phyloP scores from a whole-genome alignment of 2,797 vertebrate genomes.

The Protonibea diacanthus region DNA sequence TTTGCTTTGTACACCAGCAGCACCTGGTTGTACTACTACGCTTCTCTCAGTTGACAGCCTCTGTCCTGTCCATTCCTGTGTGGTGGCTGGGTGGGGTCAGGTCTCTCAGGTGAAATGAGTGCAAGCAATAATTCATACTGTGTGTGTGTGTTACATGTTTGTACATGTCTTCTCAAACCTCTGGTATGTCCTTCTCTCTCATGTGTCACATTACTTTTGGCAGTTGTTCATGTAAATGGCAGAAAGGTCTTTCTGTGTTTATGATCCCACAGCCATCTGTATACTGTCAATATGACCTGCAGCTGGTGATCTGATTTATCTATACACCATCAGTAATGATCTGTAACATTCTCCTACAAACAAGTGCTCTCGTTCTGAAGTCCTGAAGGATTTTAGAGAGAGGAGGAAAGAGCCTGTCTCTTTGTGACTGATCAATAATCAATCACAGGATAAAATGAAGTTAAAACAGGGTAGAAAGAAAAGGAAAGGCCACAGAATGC shows the following conservation, averaged over 20 bases:
- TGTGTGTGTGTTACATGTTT: slow-evolving; percentile 27
- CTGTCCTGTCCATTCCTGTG: slow-evolving; percentile 5
- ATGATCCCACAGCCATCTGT: slow-evolving; percentile 27
- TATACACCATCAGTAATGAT: not conserved
- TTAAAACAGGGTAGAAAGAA: not conserved
- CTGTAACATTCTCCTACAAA: slow-evolving; percentile 33
- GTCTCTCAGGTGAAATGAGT: slow-evolving; percentile 37
- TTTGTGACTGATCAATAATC: slow-evolving; percentile 29
- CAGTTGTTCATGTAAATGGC: slow-evolving; percentile 4
- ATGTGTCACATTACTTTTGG: slow-evolving; percentile 23
- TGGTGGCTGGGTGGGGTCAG: slow-evolving; percentile 20
- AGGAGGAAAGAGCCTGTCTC: not conserved
- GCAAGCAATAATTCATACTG: not conserved
- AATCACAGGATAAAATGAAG: slow-evolving; percentile 14
- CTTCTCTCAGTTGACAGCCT: slow-evolving; percentile 1
- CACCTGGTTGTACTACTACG: slow-evolving; percentile 26
- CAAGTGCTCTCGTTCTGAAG: not conserved
- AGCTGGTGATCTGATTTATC: slow-evolving; percentile 8
- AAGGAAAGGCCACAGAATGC: not conserved
- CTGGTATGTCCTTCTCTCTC: slow-evolving; percentile 28
- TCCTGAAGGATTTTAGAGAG: not conserved
- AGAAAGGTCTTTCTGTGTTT: slow-evolving; percentile 17
- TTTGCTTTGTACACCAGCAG: slow-evolving; percentile 70
- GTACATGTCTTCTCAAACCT: slow-evolving; percentile 13
- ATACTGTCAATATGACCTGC: slow-evolving; percentile 49